phyloP scores from a whole-genome alignment of 2,888 invertebrate species.

The Ectemnius cavifrons region DNA sequence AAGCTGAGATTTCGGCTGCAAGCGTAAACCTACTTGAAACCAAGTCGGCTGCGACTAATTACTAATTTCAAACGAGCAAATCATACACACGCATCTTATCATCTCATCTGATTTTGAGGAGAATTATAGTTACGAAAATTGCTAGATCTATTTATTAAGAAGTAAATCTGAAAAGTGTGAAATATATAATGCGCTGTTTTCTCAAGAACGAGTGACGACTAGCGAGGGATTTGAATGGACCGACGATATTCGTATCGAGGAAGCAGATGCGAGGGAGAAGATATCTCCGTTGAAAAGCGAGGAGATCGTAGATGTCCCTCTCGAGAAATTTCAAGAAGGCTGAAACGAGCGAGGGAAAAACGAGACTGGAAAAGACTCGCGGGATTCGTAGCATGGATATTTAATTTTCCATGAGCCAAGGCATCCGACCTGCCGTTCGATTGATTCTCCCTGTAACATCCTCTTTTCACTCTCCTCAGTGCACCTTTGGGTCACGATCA shows the following conservation, averaged over 20 bases:
- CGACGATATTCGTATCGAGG: not conserved
- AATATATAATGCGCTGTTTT: no score
- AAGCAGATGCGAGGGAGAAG: not conserved
- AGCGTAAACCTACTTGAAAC: no score
- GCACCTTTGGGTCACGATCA: not conserved
- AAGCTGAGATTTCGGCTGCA: no score
- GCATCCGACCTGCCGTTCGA: slow-evolving; percentile 18
- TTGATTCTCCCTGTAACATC: slow-evolving; percentile 12
- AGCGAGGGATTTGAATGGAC: not conserved
- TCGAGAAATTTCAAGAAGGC: slow-evolving; percentile 9
- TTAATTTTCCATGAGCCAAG: slow-evolving; percentile 47
- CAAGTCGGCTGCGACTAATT: no score
- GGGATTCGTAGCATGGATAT: slow-evolving; percentile 26
- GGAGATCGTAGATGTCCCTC: not conserved
- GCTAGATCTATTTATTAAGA: no score
- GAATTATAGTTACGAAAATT: no score
- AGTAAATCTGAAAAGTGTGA: no score
- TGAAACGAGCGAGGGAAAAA: slow-evolving; percentile 6
- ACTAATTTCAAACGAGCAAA: no score
- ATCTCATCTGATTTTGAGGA: no score
- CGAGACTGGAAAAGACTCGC: slow-evolving; percentile 7
- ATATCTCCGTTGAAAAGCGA: not conserved
- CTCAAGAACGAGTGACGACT: no score
- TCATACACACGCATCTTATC: no score
- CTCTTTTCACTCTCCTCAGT: not conserved